A percentile compares a stretch with the other conserved stretches of the same genome.
These are phyloP conservation scores for Telmatochromis brichardi DNA, from an alignment of 2,113 vertebrate genomes.

Conservation along the genomic window DNA sequence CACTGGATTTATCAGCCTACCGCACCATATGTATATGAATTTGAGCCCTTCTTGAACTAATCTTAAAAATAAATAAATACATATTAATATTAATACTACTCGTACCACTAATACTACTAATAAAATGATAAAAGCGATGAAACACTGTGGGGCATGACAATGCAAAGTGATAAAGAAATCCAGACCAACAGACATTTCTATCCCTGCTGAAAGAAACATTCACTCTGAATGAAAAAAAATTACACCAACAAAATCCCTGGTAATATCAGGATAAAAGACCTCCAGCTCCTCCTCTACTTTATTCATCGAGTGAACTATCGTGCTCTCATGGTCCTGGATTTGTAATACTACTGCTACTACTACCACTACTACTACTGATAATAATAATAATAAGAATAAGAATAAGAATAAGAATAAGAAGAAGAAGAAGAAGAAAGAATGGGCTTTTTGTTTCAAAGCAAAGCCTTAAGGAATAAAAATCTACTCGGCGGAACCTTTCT, in stretches of 20 bases:
- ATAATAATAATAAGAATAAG: accelerated
- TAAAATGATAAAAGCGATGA: not conserved
- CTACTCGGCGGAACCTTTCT: constrained; percentile 23
- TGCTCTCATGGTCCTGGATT: not conserved
- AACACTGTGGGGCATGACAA: not conserved
- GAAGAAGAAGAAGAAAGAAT: not conserved
- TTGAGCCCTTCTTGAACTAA: not conserved
- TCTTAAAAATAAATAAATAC: not conserved
- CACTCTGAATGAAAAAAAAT: not conserved
- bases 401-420: not conserved
- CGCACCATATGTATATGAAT: not conserved
- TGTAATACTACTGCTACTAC: not conserved
- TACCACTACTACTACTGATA: not conserved
- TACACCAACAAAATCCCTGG: not conserved
- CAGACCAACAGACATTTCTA: not conserved
- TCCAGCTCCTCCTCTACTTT: not conserved
- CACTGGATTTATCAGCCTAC: not conserved
- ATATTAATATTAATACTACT: not conserved
- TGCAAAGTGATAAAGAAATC: not conserved
- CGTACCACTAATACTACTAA: not conserved
- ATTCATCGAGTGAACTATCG: not conserved
- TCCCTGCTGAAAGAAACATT: not conserved
- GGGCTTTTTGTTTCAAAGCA: not conserved
- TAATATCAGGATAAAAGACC: not conserved
- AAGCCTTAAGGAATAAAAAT: not conserved